A percentile compares a stretch with the other conserved stretches of the same genome.
phyloP scores from a whole-genome alignment of 2,888 invertebrate species.

The Agrypnus murinus region DNA sequence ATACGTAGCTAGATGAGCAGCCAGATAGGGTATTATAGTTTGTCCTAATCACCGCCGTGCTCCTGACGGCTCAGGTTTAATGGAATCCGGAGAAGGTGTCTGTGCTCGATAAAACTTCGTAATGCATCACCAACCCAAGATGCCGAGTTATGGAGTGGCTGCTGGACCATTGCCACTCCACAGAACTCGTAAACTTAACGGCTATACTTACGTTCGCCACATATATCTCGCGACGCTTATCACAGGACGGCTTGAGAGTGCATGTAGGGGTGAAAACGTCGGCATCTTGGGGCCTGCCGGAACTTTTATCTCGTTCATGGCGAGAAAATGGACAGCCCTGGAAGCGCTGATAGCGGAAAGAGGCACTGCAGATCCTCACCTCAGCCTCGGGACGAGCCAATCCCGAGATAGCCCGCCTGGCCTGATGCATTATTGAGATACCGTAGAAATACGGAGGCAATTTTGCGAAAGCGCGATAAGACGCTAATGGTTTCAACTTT shows the following conservation, averaged over 20 bases:
- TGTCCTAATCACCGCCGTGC: slow-evolving; percentile 51
- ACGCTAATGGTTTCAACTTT: slow-evolving; percentile 76
- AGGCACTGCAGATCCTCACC: slow-evolving; percentile 58
- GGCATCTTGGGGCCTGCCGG: slow-evolving; percentile 41
- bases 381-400: slow-evolving; percentile 52
- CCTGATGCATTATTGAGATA: slow-evolving; percentile 67
- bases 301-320: slow-evolving; percentile 50
- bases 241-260: slow-evolving; percentile 46
- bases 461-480: slow-evolving; percentile 72
- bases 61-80: slow-evolving; percentile 53
- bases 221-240: slow-evolving; percentile 53
- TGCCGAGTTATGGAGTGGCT: slow-evolving; percentile 51
- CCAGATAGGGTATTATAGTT: slow-evolving; percentile 52
- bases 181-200: slow-evolving; percentile 52
- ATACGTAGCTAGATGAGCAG: slow-evolving; percentile 53
- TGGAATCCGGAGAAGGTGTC: slow-evolving; percentile 54
- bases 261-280: slow-evolving; percentile 53
- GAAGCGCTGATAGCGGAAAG: slow-evolving; percentile 60
- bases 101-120: slow-evolving; percentile 50
- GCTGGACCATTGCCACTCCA: slow-evolving; percentile 52
- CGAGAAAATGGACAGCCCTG: slow-evolving; percentile 52
- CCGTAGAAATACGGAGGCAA: slow-evolving; percentile 73
- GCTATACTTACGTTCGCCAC: slow-evolving; percentile 53
- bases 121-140: slow-evolving; percentile 50
- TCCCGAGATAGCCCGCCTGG: slow-evolving; percentile 55